Base-by-base conservation (phyloP, 2,113 vertebrate genomes). In the Pseudopodoces humilis region DNA sequence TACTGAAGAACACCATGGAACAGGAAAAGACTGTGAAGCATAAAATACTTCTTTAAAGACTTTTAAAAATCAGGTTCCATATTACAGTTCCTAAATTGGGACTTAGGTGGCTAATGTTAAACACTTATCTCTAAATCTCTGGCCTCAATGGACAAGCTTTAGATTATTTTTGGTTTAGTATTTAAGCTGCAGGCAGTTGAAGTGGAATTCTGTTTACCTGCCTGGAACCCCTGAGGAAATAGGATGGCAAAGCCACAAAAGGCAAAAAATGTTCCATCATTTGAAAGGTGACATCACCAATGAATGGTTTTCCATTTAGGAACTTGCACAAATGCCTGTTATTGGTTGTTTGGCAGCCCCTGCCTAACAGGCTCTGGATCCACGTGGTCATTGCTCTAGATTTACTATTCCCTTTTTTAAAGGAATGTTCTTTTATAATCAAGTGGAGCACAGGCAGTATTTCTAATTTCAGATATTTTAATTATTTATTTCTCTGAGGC, bases 151-250 rank as follows among this genome's bases (percentile, higher is more conserved):
- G 44, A 58, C 23, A 50, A 49, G 30, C 31, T 50, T 37, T 82
- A 53, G 23, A 22, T 75, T 69, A 13, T 28, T 62, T 87, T 65
- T 50, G 49, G 10, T 35, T 30, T 25, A 8, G 7, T 43, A 55
- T 84, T 43, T 21, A 76, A 90, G 21, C 19, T 81, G 71, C 60
- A 60, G 67, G 37, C 6, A 68, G 64, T 43, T 82, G 30, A 92
- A 83, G 49, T 76, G 56, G 62, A 79, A 69, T 93, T 95, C 72
- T 92, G 53, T 93, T 94, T 93, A 86, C 94, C 93, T 95, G 72
- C 43, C 64, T 92, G 82, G 56, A 24, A 84, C 21, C 47, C 37
- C 67, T 46, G 64, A 43, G 64, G 83, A 75, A 89, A 69, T 33
- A 43, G 64, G 30, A 56, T 89, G 63, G 62, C 37, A 82, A 92